Evolutionary conservation across 2,888 invertebrate genomes (phyloP), one percentile per base, ranked within the genome.

Genomic region (Ichneumon xanthorius): DNA sequence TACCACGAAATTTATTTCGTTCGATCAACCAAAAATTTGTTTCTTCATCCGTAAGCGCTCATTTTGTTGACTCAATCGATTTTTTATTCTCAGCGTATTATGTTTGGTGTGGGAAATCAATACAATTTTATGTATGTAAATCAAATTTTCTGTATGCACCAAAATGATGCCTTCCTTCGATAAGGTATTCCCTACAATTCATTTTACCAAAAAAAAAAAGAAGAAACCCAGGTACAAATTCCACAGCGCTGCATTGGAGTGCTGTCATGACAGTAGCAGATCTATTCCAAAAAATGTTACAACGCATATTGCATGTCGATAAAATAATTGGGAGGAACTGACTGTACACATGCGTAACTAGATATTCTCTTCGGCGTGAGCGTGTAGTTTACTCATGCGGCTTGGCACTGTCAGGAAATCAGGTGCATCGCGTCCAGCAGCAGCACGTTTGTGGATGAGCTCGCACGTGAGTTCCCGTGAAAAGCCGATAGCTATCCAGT

Each of bases 361-460:
- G 53, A 22, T 16, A 48, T 48, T 14, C 14, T 48, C 16, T 16
- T 48, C 45, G 45, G 45, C 45, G 14, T 4, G 45, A 48, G 45
- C 45, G 16, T 48, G 45, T 16, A 63, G 63, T 50, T 61, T 71
- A 37, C 48, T 68, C 71, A 71, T 63, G 22, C 78, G 19, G 61
- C 48, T 70, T 63, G 63, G 33, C 53, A 19, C 48, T 48, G 50
- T 19, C 72, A 63, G 53, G 14, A 72, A 79, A 80, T 72, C 80
- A 33, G 33, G 61, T 37, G n/a, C 37, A 79, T 50, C 45, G 50
- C 48, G 45, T 22, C 45, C 45, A 48, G 37, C 68, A 33, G 58
- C 26, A n/a, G 61, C 45, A 33, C 48, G 22, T 48, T 33, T 37
- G 61, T 61, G 61, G 30, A 45, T 48, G 45, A 70, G 40, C 26